phyloP scores from a whole-genome alignment of 1,140 invertebrate genomes.

The Venturia canescens region DNA sequence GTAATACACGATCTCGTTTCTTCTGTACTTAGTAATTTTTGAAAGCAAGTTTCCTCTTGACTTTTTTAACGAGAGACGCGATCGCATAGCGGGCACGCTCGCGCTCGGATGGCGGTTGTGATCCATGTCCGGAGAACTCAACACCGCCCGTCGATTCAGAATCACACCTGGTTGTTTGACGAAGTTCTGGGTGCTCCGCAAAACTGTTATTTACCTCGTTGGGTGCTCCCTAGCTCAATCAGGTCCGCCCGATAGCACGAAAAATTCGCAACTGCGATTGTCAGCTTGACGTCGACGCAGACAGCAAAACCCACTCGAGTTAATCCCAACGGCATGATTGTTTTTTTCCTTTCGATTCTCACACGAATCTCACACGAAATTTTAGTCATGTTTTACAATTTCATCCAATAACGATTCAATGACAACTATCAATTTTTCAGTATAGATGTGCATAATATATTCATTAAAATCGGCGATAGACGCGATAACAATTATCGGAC shows the following conservation, averaged over 20 bases:
- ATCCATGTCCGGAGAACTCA: constrained; percentile 61
- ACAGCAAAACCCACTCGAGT: neutral
- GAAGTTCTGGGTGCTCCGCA: neutral
- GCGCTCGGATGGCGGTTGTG: constrained; percentile 34
- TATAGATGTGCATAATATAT: too few relatives aligned
- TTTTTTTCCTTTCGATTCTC: neutral
- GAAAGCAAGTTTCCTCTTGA: constrained; percentile 51
- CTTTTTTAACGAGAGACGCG: neutral
- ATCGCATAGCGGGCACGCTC: neutral
- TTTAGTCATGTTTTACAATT: too few relatives aligned
- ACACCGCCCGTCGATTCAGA: neutral
- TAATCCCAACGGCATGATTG: neutral
- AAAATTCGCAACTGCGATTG: constrained; percentile 52
- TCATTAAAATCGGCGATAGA: too few relatives aligned
- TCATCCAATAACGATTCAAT: too few relatives aligned
- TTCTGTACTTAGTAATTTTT: constrained; percentile 74
- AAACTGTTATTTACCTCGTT: neutral
- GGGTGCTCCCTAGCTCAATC: constrained; percentile 1
- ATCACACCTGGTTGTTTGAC: constrained; percentile 67
- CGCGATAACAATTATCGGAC: too few relatives aligned
- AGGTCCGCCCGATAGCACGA: constrained; percentile 54
- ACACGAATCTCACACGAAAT: too few relatives aligned
- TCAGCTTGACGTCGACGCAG: constrained; percentile 33
- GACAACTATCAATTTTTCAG: too few relatives aligned
- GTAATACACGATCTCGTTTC: constrained; percentile 40